Conservation (phyloP, 2,797 vertebrate genomes). For the Eremophila alpestris region DNA sequence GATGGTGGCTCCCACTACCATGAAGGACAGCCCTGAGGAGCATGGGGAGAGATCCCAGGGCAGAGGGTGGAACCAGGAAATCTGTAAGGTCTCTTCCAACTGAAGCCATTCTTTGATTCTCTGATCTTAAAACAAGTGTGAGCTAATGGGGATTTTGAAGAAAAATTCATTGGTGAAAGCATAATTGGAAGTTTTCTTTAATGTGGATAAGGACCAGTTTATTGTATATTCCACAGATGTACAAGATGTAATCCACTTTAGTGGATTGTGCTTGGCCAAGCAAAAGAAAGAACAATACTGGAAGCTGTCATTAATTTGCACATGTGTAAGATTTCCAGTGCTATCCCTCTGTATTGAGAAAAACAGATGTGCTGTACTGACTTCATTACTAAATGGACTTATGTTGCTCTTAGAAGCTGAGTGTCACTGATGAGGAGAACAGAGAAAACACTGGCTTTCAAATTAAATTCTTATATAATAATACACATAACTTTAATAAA, state of each 20-base stretch:
- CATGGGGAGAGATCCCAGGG: rapidly evolving
- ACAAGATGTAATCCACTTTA: background rate
- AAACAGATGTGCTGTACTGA: background rate
- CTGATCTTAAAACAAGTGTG: background rate
- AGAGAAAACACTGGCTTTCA: background rate
- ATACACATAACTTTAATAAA: background rate
- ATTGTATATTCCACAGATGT: background rate
- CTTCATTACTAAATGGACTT: background rate
- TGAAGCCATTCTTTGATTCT: background rate
- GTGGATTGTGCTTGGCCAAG: background rate
- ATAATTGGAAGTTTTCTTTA: background rate
- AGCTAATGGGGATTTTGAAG: background rate
- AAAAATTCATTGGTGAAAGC: background rate
- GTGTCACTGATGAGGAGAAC: background rate
- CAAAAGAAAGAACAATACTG: background rate
- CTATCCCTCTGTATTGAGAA: background rate
- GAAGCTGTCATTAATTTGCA: background rate
- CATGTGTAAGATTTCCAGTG: background rate
- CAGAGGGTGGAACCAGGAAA: background rate
- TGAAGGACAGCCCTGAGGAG: background rate
- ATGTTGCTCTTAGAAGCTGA: background rate
- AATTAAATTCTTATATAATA: background rate
- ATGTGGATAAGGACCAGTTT: background rate
- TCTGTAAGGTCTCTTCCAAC: background rate
- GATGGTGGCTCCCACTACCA: background rate